These are phyloP conservation scores for Melanotaenia trifasciata DNA, from an alignment of 2,797 vertebrate species.

Conservation along the genomic window DNA sequence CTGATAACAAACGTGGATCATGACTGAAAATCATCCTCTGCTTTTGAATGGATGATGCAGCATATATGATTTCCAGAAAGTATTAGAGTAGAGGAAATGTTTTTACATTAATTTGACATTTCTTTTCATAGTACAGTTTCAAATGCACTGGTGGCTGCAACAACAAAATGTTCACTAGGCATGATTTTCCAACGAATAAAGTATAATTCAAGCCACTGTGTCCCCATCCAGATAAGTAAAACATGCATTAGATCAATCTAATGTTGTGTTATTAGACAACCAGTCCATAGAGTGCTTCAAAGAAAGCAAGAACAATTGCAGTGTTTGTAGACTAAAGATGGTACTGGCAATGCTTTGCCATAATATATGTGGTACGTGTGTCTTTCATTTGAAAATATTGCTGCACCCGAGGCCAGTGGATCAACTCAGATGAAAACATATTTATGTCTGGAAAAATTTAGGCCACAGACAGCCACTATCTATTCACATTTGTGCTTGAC, in stretches of 20 bases:
- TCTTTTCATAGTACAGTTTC: not conserved
- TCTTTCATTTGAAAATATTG: too few relatives aligned
- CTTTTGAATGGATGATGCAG: too few relatives aligned
- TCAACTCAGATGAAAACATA: too few relatives aligned
- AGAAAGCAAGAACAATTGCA: not conserved
- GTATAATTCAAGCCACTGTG: not conserved
- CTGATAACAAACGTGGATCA: too few relatives aligned
- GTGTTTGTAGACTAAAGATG: not conserved
- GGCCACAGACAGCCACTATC: too few relatives aligned
- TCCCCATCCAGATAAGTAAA: not conserved
- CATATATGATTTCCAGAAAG: not conserved
- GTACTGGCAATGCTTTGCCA: too few relatives aligned
- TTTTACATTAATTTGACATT: not conserved
- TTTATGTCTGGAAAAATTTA: too few relatives aligned
- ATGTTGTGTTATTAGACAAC: not conserved
- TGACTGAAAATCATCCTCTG: too few relatives aligned
- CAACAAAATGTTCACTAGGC: not conserved
- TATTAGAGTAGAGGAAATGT: not conserved
- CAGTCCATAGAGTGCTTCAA: not conserved
- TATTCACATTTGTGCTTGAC: not conserved
- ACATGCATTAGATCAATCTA: not conserved
- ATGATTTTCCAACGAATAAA: not conserved
- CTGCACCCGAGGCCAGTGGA: too few relatives aligned
- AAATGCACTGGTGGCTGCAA: not conserved
- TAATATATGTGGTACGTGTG: too few relatives aligned